Evolutionary conservation across 2,888 invertebrate species (phyloP), one percentile per base, ranked within the genome.

Genomic region (Ectemnius lituratus): DNA sequence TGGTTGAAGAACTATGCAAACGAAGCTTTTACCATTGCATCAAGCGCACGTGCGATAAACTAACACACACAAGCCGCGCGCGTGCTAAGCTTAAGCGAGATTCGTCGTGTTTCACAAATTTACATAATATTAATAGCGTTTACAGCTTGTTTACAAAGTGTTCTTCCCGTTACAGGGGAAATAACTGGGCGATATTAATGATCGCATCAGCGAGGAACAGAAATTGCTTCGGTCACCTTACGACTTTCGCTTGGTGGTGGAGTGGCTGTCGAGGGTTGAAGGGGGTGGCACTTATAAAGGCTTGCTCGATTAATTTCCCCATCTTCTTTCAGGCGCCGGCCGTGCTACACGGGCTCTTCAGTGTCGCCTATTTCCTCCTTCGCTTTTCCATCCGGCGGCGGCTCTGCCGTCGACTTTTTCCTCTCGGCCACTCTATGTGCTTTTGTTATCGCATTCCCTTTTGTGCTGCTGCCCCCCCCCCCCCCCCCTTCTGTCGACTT

Each of bases 371-470:
- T 37, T 58, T 60, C 60, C 47, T 52, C 59, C 73, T 70, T 75
- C 70, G 74, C 74, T 71, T 76, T 68, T 57, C 70, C 73, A 68
- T 77, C 73, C 67, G 67, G 66, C 37, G 37, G 28, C 49, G n/a
- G 14, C 52, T 52, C 16, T 52, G 65, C 67, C 65, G 62, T 72
- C 14, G 52, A 52, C 52, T 52, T 52, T 52, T 52, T 52, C 52
- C 16, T 52, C 52, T 52, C 52, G 14, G 52, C n/a, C 52, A 52
- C 52, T 16, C 52, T 52, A 52, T 52, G 16, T 52, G n/a, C 16
- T 52, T 52, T 52, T 52, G 52, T 52, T 52, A 52, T 52, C 52
- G 16, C 52, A 52, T 52, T 52, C 52, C 52, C 52, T 52, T 52
- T 52, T 14, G 52, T 52, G 14, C 52, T 16, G 6, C 52, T 6